phyloP scores from a whole-genome alignment of 1,140 invertebrate species.

The Drosophila guanche region DNA sequence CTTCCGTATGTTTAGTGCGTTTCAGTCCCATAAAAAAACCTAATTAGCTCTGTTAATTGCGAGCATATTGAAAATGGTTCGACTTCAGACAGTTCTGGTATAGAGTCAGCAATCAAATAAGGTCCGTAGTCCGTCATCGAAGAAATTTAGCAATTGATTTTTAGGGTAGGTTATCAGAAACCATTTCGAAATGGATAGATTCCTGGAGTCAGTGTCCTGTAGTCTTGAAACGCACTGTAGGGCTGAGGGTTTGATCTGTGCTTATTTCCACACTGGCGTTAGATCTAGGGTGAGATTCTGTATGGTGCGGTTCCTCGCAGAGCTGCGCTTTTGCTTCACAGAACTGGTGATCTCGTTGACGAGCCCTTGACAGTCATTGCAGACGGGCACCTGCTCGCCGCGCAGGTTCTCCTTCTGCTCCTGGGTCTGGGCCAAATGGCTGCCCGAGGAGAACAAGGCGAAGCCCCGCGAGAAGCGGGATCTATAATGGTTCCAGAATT shows the following conservation, averaged over 20 bases:
- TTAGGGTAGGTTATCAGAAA: no score
- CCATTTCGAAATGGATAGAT: conserved; percentile 2
- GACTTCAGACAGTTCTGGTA: conserved; percentile 4
- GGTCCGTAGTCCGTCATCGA: conserved; percentile 22
- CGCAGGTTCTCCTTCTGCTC: conserved; percentile 86
- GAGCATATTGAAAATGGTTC: background rate
- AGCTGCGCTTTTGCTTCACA: conserved; percentile 90
- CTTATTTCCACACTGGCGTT: conserved; percentile 89
- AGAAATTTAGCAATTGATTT: conserved; percentile 13
- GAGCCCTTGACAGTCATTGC: conserved; percentile 97
- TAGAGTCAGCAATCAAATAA: conserved; percentile 28
- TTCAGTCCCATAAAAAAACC: conserved; percentile 22
- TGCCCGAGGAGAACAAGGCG: conserved; percentile 83
- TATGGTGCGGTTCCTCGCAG: conserved; percentile 90
- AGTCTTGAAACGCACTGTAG: conserved; percentile 21
- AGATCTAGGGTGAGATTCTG: conserved; percentile 92
- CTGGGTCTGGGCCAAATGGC: conserved; percentile 78
- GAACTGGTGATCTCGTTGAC: conserved; percentile 96
- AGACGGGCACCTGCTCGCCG: conserved; percentile 94
- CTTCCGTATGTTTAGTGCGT: conserved; percentile 9
- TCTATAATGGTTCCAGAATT: conserved; percentile 41
- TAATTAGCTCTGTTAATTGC: no score
- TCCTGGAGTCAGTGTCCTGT: background rate
- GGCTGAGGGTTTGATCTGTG: background rate
- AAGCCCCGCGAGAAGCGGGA: conserved; percentile 84